Evolutionary conservation across 2,113 vertebrate species (phyloP), one percentile per base, ranked within the genome.

Genomic region (Tursiops truncatus): DNA sequence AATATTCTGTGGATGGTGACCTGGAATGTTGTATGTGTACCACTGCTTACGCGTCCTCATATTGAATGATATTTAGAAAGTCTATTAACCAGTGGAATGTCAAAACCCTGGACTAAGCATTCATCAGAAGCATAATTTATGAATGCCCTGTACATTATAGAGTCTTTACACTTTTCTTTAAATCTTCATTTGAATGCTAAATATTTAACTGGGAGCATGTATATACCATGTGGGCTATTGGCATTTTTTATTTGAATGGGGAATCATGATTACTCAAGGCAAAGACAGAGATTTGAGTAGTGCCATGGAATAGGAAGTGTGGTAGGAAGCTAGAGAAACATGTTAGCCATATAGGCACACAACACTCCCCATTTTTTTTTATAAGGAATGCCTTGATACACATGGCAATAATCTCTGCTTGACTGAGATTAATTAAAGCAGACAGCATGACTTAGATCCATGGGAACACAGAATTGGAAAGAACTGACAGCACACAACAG

Each of bases 371-470:
- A 8, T 62, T 86, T 96, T 87, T 87, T 87, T 53, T 6, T 0
- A 6, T 56, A 71, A 96, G 26, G 53, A 63, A n/a, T 26, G 31
- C 0, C 38, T 50, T 77, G 33, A 74, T 44, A 70, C 4, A 0
- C 0, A 3, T 31, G 73, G 53, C 85, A 96, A 53, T 91, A 71
- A 95, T 28, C 17, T 41, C 56, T 89, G 70, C 31, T 56, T 94
- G 60, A 26, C 90, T 85, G 84, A 80, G 28, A 70, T 62, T 81
- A 93, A 95, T 82, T 94, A 80, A 87, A 93, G 63, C 36, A 97
- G 44, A 95, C 89, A 73, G 73, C 44, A 44, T 56, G 13, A 36
- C 36, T 96, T 89, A n/a, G 60, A 41, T 91, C 95, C 53, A 87
- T 44, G 25, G 41, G 77, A 80, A 91, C 79, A 73, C 18, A 73